Percentiles rank a stretch among this genome's conserved stretches.
Evolutionary conservation across 2,888 invertebrate species (phyloP).

Genomic region (Pyrrhia umbra): DNA sequence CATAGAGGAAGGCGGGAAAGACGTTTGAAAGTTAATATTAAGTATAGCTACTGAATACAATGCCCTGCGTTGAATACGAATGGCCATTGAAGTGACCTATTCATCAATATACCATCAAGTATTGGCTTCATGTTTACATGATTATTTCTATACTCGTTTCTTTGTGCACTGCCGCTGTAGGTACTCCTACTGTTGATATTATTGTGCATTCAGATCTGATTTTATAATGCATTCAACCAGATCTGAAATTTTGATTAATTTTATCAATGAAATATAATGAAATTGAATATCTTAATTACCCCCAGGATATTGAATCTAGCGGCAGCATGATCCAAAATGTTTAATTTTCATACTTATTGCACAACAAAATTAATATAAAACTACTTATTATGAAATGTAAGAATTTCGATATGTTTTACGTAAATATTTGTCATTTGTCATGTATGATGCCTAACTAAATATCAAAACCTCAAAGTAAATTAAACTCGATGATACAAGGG

Average conservation of each 20-base stretch:
- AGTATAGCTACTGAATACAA: slow-evolving; percentile 34
- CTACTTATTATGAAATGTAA: background rate
- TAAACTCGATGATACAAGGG: too few relatives aligned
- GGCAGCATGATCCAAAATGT: too few relatives aligned
- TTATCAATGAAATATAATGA: background rate
- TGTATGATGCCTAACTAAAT: too few relatives aligned
- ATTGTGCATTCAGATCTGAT: too few relatives aligned
- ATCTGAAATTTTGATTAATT: background rate
- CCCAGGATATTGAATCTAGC: too few relatives aligned
- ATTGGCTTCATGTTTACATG: slow-evolving; percentile 13
- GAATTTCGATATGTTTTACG: too few relatives aligned
- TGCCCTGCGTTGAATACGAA: slow-evolving; percentile 23
- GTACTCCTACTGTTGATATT: background rate
- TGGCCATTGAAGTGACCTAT: background rate
- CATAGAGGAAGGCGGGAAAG: slow-evolving; percentile 13
- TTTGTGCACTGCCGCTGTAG: slow-evolving; percentile 18
- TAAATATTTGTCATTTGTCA: too few relatives aligned
- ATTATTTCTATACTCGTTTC: slow-evolving; percentile 8
- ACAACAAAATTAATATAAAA: background rate
- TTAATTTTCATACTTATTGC: background rate
- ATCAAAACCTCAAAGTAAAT: too few relatives aligned
- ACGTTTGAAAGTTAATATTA: slow-evolving; percentile 32
- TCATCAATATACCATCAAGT: slow-evolving; percentile 6
- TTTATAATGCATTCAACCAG: too few relatives aligned
- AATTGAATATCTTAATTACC: too few relatives aligned